Evolutionary conservation across 2,113 vertebrate genomes (phyloP), one percentile per base, ranked within the genome.

Genomic region (Pagrus major): DNA sequence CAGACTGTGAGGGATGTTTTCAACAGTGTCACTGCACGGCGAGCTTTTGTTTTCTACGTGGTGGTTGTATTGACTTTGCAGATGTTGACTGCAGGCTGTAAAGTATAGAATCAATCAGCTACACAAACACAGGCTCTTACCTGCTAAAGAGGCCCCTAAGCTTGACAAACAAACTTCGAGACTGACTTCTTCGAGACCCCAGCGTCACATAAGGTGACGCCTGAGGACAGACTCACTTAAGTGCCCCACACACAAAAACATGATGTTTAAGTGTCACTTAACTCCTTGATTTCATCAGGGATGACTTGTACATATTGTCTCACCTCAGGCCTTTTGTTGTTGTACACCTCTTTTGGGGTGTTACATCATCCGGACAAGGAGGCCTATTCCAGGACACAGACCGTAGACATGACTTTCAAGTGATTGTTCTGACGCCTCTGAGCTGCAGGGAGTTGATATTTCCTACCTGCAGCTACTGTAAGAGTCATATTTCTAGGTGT

Each of bases 381-480:
- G 79, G n/a, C 81, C 71, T 85, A 72, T 88, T 91, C 74, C 44
- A 79, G 71, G 80, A 81, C 72, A 64, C 64, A 80, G 72, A 74
- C 69, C 65, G 60, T 80, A 84, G 70, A 89, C 71, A 11, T 16
- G 42, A 84, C 86, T 83, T 85, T 75, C n/a, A 63, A 58, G 71
- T 81, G 83, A 89, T 90, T 88, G 87, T 78, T 90, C 60, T 85
- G 87, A 91, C 89, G 91, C 82, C 65, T 73, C 72, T 10, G 85
- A 81, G 85, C 93, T 86, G 69, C 71, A 84, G 91, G 88, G 92
- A 93, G 84, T 72, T 89, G 82, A 80, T 91, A 78, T 91, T 86
- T 86, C 78, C 75, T 75, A 88, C 91, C 89, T 91, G 91, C 84
- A 89, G 81, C 80, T 72, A n/a, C n/a, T n/a, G n/a, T n/a, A 87